These are phyloP conservation scores for Tangara arthus DNA, from an alignment of 2,797 vertebrate genomes.

Conservation along the genomic window DNA sequence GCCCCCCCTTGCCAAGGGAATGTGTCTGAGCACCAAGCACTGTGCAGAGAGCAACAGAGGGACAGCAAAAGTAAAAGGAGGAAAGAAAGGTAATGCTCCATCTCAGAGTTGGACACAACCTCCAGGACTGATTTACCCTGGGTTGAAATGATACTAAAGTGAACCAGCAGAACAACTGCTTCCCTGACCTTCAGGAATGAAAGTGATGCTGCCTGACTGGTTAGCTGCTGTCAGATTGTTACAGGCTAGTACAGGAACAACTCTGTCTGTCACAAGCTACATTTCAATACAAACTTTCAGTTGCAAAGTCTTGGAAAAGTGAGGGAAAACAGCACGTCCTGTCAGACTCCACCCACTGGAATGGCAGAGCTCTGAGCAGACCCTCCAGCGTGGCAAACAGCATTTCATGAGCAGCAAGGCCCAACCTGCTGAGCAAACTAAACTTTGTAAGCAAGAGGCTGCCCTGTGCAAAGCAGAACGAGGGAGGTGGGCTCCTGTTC, in stretches of 20 bases:
- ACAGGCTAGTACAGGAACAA: background rate
- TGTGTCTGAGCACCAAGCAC: background rate
- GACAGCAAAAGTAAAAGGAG: background rate
- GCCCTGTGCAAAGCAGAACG: background rate
- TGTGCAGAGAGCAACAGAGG: background rate
- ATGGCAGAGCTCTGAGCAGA: background rate
- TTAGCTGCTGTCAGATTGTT: conserved; percentile 5
- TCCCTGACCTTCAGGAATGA: background rate
- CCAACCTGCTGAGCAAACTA: background rate
- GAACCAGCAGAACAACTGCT: background rate
- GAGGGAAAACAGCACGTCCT: background rate
- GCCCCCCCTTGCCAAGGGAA: background rate
- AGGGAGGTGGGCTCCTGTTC: background rate
- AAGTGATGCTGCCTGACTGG: background rate
- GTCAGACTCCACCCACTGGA: background rate
- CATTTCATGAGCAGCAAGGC: background rate
- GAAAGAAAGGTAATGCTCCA: background rate
- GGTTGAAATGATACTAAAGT: background rate
- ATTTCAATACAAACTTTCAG: background rate
- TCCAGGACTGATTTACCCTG: background rate
- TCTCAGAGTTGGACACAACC: background rate
- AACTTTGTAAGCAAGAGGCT: conserved; percentile 9
- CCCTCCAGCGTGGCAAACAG: background rate
- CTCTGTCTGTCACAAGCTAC: background rate
- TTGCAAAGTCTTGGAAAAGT: background rate